These are phyloP conservation scores for Notiomystis cincta DNA, from an alignment of 2,113 vertebrate species.

Conservation along the genomic window DNA sequence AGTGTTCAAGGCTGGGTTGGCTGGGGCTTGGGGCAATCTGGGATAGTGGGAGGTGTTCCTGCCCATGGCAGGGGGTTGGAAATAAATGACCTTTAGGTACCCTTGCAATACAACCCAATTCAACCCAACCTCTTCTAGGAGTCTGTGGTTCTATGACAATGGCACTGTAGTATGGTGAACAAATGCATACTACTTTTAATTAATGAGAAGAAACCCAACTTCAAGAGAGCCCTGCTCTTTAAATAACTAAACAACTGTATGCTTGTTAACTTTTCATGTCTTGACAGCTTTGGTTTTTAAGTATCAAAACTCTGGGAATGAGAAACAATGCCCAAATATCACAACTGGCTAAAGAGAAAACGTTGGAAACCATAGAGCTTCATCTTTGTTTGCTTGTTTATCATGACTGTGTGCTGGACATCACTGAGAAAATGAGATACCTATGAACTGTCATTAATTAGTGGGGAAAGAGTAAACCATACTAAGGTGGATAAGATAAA, in stretches of 20 bases:
- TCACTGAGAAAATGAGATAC: background rate
- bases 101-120: no score
- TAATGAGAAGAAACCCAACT: background rate
- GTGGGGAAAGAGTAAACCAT: background rate
- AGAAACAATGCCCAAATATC: background rate
- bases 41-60: background rate
- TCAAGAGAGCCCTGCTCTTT: background rate
- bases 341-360: background rate
- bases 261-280: background rate
- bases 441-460: background rate
- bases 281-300: accelerated
- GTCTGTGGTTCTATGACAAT: background rate
- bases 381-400: background rate
- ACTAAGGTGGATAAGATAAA: background rate
- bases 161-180: accelerated
- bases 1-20: no score
- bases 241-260: background rate
- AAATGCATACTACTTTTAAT: background rate
- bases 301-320: background rate
- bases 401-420: background rate
- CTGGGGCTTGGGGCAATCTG: background rate
- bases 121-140: background rate
- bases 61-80: background rate
- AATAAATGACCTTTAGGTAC: background rate
- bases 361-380: background rate